These are phyloP conservation scores for Hydrocynus forskahlii DNA, from an alignment of 2,797 vertebrate genomes.

Conservation along the genomic window DNA sequence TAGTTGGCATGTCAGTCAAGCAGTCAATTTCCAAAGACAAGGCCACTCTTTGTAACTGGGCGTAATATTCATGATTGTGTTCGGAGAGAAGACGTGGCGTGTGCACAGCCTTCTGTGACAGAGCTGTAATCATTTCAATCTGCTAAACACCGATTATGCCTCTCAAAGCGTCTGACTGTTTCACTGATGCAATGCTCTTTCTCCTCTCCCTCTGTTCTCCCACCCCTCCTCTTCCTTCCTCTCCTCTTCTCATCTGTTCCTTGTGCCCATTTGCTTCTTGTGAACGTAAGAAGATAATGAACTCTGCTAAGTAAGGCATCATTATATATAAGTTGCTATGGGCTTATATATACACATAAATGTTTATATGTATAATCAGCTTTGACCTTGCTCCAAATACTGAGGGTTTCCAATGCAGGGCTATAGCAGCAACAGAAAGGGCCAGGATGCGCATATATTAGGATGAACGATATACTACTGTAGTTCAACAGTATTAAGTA, in stretches of 20 bases:
- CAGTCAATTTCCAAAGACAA: slow-evolving; percentile 76
- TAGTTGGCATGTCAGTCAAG: slow-evolving; percentile 74
- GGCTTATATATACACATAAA: too few species aligned
- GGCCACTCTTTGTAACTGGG: slow-evolving; percentile 78
- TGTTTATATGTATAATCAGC: too few species aligned
- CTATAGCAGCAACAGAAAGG: too few species aligned
- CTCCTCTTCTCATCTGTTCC: slow-evolving; percentile 9
- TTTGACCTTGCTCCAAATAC: too few species aligned
- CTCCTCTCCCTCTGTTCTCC: slow-evolving; percentile 28
- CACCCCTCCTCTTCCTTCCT: not conserved
- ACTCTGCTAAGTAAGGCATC: too few species aligned
- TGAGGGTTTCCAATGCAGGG: too few species aligned
- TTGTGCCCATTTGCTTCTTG: not conserved
- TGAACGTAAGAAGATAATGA: not conserved
- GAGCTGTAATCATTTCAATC: slow-evolving; percentile 82
- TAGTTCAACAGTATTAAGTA: too few species aligned
- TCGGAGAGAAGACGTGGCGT: slow-evolving; percentile 68
- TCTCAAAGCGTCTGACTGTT: slow-evolving; percentile 53
- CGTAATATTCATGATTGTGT: slow-evolving; percentile 74
- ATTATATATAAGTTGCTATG: too few species aligned
- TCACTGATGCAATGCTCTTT: slow-evolving; percentile 47
- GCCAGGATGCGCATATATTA: not conserved
- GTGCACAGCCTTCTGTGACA: slow-evolving; percentile 68
- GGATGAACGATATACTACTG: not conserved
- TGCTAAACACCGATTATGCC: slow-evolving; percentile 67